phyloP scores from a whole-genome alignment of 92 coral and sea anemone species.

The Scolanthus callimorphus region DNA sequence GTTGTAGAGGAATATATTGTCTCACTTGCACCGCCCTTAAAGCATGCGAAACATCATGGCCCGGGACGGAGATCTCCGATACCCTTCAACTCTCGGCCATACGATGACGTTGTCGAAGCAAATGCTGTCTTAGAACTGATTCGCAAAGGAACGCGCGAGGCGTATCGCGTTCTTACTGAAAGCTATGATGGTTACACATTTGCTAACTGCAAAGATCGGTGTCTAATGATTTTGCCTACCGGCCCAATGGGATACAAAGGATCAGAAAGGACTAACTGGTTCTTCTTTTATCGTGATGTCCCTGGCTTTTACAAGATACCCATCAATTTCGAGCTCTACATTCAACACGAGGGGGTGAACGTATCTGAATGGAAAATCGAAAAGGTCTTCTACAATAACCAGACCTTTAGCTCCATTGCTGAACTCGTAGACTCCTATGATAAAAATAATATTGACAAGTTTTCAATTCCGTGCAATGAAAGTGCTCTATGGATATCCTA shows the following conservation, averaged over 20 bases:
- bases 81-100: constrained; percentile 70
- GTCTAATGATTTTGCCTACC: constrained; percentile 27
- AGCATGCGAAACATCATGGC: constrained; percentile 8
- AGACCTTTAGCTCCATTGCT: constrained; percentile 36
- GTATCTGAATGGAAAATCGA: constrained; percentile 53
- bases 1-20: constrained; percentile 69
- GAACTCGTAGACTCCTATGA: constrained; percentile 41
- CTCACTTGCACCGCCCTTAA: constrained; percentile 45
- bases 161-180: constrained; percentile 34
- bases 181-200: constrained; percentile 60
- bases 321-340: constrained; percentile 37
- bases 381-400: constrained; percentile 34
- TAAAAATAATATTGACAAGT: constrained; percentile 15
- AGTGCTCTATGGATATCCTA: constrained; percentile 37
- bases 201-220: constrained; percentile 44
- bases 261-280: constrained; percentile 41
- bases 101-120: constrained; percentile 31
- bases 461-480: constrained; percentile 26
- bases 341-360: constrained; percentile 42
- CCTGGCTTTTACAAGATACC: constrained; percentile 43
- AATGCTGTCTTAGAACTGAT: constrained; percentile 24
- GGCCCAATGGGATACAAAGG: constrained; percentile 34
- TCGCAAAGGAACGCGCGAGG: constrained; percentile 35
- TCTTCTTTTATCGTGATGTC: constrained; percentile 37
- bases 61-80: constrained; percentile 54